Evolutionary conservation across 2,797 vertebrate genomes (phyloP).

Genomic region (Acipenser ruthenus): DNA sequence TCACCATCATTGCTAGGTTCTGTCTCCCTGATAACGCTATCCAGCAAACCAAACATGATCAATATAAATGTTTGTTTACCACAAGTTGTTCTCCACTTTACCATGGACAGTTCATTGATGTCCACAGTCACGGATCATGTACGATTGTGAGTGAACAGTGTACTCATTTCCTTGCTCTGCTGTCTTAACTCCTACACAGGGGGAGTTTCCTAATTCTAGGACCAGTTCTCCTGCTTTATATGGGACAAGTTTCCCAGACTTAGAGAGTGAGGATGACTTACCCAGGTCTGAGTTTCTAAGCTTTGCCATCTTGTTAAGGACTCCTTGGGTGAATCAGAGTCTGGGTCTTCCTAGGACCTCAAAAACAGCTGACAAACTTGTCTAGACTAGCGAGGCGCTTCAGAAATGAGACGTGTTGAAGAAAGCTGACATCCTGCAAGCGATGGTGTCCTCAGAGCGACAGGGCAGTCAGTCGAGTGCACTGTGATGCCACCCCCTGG

Average conservation of each 20-base stretch:
- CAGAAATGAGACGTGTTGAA: neutral
- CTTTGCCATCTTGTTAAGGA: neutral
- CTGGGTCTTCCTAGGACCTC: neutral
- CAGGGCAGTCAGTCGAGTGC: too few species aligned
- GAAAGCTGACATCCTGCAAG: neutral
- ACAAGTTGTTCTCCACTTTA: too few species aligned
- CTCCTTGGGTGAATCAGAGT: neutral
- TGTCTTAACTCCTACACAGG: too few species aligned
- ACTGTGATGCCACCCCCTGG: neutral
- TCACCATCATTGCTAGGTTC: neutral
- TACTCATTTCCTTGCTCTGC: too few species aligned
- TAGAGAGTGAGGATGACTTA: neutral
- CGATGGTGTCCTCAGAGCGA: neutral
- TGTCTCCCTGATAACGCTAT: neutral
- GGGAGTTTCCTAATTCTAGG: too few species aligned
- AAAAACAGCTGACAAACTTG: neutral
- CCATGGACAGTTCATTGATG: neutral
- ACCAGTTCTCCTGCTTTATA: neutral
- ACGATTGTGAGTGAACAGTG: too few species aligned
- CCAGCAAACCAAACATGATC: neutral
- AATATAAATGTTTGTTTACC: neutral
- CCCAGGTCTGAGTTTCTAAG: neutral
- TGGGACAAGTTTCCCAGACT: neutral
- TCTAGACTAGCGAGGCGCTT: neutral
- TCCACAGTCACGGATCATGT: too few species aligned